Evolutionary conservation across 1,140 invertebrate genomes (phyloP).

Genomic region (Drosophila watanabei): DNA sequence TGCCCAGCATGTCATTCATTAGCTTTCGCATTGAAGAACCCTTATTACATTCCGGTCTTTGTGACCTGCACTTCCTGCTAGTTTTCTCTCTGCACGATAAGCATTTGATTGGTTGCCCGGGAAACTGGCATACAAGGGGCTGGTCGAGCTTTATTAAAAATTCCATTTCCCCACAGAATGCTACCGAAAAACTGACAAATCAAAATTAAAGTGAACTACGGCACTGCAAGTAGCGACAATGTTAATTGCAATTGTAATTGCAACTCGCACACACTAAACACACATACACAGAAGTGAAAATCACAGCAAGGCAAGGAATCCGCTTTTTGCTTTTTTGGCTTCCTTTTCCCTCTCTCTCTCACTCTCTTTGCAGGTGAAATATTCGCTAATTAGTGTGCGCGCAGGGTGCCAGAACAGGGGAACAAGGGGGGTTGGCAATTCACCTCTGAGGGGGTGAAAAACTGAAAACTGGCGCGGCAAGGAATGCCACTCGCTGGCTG

Average conservation of each 20-base stretch:
- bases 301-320: slow-evolving; percentile 63
- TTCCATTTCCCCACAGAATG: slow-evolving; percentile 74
- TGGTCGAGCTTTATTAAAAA: slow-evolving; percentile 61
- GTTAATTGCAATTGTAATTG: slow-evolving; percentile 81
- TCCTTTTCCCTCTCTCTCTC: slow-evolving; percentile 6
- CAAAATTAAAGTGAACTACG: slow-evolving; percentile 76
- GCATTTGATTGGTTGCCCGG: slow-evolving; percentile 33
- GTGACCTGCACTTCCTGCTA: neutral
- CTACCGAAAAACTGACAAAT: slow-evolving; percentile 75
- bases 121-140: slow-evolving; percentile 5
- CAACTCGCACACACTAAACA: slow-evolving; percentile 40
- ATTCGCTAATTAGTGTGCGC: slow-evolving; percentile 79
- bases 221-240: slow-evolving; percentile 55
- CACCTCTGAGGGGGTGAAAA: slow-evolving; percentile 17
- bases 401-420: slow-evolving; percentile 5
- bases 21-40: slow-evolving; percentile 12
- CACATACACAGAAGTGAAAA: slow-evolving; percentile 47
- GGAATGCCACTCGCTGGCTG: slow-evolving; percentile 46
- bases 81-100: slow-evolving; percentile 11
- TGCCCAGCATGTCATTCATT: neutral
- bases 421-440: neutral
- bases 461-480: slow-evolving; percentile 36
- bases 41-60: slow-evolving; percentile 7
- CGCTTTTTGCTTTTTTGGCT: slow-evolving; percentile 55
- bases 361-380: slow-evolving; percentile 61